A percentile compares a stretch with the other conserved stretches of the same genome.
These are phyloP conservation scores for Ormyrus rosae DNA, from an alignment of 2,888 invertebrate genomes.

Conservation along the genomic window DNA sequence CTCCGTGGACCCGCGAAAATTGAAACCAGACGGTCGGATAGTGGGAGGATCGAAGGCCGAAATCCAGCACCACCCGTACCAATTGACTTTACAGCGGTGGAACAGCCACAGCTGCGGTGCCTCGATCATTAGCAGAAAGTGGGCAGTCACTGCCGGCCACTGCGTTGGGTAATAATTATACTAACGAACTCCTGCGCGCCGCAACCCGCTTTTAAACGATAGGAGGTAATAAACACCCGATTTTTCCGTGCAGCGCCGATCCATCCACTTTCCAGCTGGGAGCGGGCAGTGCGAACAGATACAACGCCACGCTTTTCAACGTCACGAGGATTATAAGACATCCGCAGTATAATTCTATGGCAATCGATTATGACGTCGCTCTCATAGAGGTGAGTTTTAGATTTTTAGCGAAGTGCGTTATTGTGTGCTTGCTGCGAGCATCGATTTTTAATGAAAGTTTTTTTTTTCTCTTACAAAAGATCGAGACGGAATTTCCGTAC, in stretches of 20 bases:
- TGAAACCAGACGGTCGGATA: conserved; percentile 61
- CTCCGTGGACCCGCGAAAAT: neutral
- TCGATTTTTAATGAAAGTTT: neutral
- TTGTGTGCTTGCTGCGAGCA: neutral
- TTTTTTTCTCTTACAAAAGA: conserved; percentile 40
- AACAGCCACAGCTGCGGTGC: conserved; percentile 65
- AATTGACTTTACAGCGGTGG: conserved; percentile 62
- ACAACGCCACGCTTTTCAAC: conserved; percentile 49
- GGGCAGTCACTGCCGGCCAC: conserved; percentile 68
- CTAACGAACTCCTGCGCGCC: no score
- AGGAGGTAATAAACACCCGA: no score
- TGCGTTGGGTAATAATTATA: conserved; percentile 59
- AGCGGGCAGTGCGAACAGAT: conserved; percentile 57
- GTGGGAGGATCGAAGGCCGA: conserved; percentile 67
- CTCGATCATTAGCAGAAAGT: conserved; percentile 64
- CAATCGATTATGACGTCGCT: conserved; percentile 76
- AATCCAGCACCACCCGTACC: conserved; percentile 68
- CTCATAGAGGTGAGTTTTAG: conserved; percentile 69
- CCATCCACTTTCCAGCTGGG: neutral
- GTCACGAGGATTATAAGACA: conserved; percentile 67
- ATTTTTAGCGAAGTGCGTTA: no score
- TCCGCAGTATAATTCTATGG: conserved; percentile 65
- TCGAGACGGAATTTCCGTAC: conserved; percentile 54
- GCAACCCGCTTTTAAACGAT: no score
- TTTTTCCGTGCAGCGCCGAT: no score